Conservation (phyloP, 2,797 vertebrate species). For the Delichon dasypus region DNA sequence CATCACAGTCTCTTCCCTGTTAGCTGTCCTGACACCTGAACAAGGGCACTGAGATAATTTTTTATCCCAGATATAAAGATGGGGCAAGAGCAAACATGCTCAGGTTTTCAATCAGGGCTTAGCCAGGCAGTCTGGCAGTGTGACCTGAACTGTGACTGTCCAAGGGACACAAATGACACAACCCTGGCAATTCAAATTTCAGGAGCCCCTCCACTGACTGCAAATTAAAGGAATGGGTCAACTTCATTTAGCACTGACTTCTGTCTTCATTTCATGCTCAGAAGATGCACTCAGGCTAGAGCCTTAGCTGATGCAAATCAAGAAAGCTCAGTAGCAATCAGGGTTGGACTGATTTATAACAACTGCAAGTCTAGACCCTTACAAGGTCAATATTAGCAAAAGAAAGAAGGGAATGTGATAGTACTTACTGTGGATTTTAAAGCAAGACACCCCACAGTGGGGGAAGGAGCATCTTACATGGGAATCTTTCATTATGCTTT, state of each 20-base stretch:
- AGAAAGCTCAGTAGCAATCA: constrained; percentile 45
- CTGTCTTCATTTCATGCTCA: constrained; percentile 30
- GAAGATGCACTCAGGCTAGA: neutral
- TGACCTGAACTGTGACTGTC: neutral
- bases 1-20: neutral
- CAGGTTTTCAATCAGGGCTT: constrained; percentile 8
- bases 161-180: constrained; percentile 1
- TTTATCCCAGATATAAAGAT: constrained; percentile 30
- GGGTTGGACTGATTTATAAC: constrained; percentile 31
- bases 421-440: neutral
- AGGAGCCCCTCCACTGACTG: neutral
- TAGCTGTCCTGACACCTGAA: constrained; percentile 1
- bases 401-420: neutral
- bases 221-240: constrained; percentile 30
- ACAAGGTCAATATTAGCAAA: constrained; percentile 54
- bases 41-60: constrained; percentile 15
- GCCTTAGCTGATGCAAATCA: constrained; percentile 42
- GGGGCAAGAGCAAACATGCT: neutral
- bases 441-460: neutral
- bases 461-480: neutral
- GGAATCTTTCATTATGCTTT: neutral
- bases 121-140: neutral
- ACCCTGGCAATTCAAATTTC: neutral
- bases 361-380: constrained; percentile 16
- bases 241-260: constrained; percentile 13